Conservation (phyloP, 2,888 invertebrate genomes). For the Tanypteryx hageni region DNA sequence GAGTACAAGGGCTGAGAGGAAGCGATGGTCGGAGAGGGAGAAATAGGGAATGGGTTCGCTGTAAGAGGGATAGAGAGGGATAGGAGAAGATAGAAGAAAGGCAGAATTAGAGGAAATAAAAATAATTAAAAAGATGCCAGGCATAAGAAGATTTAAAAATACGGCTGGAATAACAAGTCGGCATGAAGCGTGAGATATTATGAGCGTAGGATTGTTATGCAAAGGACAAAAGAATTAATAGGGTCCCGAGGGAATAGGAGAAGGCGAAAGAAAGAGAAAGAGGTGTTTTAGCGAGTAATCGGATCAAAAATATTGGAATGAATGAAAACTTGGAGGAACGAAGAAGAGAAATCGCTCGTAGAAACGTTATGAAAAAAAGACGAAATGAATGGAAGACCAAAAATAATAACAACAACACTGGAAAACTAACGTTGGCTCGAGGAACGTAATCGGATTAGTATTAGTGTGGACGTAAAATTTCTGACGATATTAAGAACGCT, state of each 20-base stretch:
- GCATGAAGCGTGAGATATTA: background rate
- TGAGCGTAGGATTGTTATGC: background rate
- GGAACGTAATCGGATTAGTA: too few relatives aligned
- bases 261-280: background rate
- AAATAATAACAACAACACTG: too few relatives aligned
- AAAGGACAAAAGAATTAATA: background rate
- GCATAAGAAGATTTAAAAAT: constrained; percentile 1
- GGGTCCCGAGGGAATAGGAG: background rate
- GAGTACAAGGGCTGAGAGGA: background rate
- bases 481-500: background rate
- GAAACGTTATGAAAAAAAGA: too few relatives aligned
- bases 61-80: background rate
- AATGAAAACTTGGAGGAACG: background rate
- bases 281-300: background rate
- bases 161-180: background rate
- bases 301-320: background rate
- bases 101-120: too few relatives aligned
- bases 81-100: background rate
- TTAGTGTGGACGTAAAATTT: background rate
- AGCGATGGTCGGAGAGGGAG: background rate
- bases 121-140: background rate
- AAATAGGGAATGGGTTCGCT: background rate
- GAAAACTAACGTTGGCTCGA: too few relatives aligned
- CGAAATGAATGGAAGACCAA: too few relatives aligned
- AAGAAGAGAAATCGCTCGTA: background rate